These are phyloP conservation scores for Ericerus pela DNA, from an alignment of 1,140 invertebrate genomes.

Conservation along the genomic window DNA sequence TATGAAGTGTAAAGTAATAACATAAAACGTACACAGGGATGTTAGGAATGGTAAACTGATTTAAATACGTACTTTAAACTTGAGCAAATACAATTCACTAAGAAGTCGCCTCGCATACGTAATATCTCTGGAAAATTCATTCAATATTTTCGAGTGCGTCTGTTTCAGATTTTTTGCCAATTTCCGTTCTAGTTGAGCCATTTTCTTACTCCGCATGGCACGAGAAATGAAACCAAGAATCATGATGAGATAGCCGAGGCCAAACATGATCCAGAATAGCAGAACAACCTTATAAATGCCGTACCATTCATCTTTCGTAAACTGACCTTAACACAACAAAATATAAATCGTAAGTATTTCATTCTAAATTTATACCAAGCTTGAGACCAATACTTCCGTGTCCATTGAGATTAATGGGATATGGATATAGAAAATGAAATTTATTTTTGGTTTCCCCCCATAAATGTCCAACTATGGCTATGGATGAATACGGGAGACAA, in stretches of 20 bases:
- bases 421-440: no score
- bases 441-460: no score
- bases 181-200: conserved; percentile 52
- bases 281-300: conserved; percentile 56
- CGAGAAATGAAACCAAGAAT: conserved; percentile 71
- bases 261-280: conserved; percentile 75
- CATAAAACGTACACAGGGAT: neutral
- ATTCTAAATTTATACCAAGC: no score
- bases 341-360: neutral
- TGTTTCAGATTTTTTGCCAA: conserved; percentile 55
- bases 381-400: no score
- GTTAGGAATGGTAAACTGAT: neutral
- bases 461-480: no score
- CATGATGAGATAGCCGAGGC: conserved; percentile 80
- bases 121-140: conserved; percentile 59
- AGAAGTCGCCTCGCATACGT: conserved; percentile 53
- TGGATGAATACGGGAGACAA: no score
- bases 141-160: conserved; percentile 59
- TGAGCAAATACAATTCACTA: conserved; percentile 60
- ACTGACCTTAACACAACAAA: conserved; percentile 21
- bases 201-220: conserved; percentile 54
- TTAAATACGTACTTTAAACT: conserved; percentile 51
- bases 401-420: no score
- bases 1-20: no score
- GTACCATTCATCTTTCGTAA: conserved; percentile 31